Evolutionary conservation across 2,888 invertebrate genomes (phyloP).

Genomic region (Drosophila mimetica): DNA sequence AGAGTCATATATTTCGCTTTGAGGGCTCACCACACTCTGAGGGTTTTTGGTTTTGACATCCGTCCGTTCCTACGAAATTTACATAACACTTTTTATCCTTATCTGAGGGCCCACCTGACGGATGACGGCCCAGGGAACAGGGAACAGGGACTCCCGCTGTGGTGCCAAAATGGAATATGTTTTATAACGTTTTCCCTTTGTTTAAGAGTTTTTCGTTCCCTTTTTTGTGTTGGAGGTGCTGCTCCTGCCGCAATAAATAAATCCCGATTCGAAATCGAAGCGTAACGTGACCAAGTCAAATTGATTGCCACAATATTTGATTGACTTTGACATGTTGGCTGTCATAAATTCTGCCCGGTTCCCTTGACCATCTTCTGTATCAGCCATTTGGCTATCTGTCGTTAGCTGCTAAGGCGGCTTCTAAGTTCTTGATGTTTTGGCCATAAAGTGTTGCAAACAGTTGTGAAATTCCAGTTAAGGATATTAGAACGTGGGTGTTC

Average conservation of each 20-base stretch:
- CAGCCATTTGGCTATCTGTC: conserved; percentile 7
- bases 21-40: conserved; percentile 12
- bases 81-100: conserved; percentile 77
- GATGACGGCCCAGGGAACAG: conserved; percentile 14
- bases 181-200: conserved; percentile 62
- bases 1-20: conserved; percentile 73
- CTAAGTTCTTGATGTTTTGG: conserved; percentile 27
- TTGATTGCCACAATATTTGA: conserved; percentile 82
- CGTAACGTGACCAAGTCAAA: conserved; percentile 70
- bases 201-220: conserved; percentile 4
- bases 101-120: conserved; percentile 71
- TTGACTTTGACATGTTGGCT: conserved; percentile 83
- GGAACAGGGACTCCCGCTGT: conserved; percentile 54
- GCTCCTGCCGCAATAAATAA: conserved; percentile 72
- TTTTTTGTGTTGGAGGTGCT: conserved; percentile 7
- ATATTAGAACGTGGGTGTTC: neutral
- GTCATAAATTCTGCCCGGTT: conserved; percentile 74
- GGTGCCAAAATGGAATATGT: conserved; percentile 75
- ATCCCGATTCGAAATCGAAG: conserved; percentile 62
- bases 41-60: conserved; percentile 64
- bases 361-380: conserved; percentile 11
- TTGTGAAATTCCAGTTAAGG: conserved; percentile 23
- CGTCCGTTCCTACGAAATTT: conserved; percentile 71
- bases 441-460: conserved; percentile 48
- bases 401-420: conserved; percentile 14